These are phyloP conservation scores for Ficedula albicollis DNA, from an alignment of 2,797 vertebrate genomes.

Conservation along the genomic window DNA sequence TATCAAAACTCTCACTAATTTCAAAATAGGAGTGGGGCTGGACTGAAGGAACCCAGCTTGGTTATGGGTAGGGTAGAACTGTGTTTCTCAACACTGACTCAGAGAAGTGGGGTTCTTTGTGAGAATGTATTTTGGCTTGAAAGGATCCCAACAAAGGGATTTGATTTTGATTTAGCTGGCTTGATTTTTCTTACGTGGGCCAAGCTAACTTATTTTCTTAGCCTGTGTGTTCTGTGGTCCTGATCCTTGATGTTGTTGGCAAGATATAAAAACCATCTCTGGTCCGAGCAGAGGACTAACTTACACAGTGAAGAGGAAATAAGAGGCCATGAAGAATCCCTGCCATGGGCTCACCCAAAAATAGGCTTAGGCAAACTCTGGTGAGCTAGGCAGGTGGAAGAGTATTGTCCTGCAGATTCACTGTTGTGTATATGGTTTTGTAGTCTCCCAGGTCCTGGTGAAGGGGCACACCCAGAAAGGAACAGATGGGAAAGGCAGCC, in stretches of 20 bases:
- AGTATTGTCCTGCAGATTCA: background rate
- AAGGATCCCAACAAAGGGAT: background rate
- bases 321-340: background rate
- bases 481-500: background rate
- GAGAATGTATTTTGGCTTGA: background rate
- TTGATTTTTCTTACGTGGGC: background rate
- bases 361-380: background rate
- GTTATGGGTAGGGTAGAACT: background rate
- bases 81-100: fast-evolving
- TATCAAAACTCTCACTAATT: background rate
- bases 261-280: background rate
- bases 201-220: background rate
- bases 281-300: background rate
- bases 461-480: background rate
- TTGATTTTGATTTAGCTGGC: background rate
- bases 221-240: background rate
- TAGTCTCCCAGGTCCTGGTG: background rate
- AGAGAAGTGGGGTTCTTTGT: fast-evolving
- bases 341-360: background rate
- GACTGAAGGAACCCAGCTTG: background rate
- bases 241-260: background rate
- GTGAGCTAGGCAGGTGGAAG: background rate
- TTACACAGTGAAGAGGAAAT: background rate
- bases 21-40: background rate
- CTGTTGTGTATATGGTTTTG: background rate